These are phyloP conservation scores for Triplophysa bombifrons DNA, from an alignment of 2,797 vertebrate genomes.

Conservation along the genomic window DNA sequence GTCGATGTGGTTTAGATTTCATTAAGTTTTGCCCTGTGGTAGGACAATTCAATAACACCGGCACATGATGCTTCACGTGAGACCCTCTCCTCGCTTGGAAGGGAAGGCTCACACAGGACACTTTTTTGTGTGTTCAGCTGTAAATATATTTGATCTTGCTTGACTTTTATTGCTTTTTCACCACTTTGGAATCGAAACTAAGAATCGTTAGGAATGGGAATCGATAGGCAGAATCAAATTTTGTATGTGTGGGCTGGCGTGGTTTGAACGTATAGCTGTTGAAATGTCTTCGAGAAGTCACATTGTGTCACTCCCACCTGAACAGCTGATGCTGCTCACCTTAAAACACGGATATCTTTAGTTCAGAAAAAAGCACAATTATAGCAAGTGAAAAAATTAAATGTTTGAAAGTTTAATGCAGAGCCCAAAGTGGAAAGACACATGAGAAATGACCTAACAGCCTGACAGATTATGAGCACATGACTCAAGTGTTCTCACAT, in stretches of 20 bases:
- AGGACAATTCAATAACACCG: no score
- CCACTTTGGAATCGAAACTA: no score
- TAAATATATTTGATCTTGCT: no score
- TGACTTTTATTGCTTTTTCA: no score
- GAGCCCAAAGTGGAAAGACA: background rate
- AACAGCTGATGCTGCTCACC: conserved; percentile 27
- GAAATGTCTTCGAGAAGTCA: conserved; percentile 65
- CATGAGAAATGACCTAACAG: background rate
- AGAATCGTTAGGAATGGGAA: no score
- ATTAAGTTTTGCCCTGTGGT: no score
- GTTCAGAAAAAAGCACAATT: conserved; percentile 2
- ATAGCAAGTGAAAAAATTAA: conserved; percentile 5
- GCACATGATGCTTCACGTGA: no score
- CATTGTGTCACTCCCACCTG: conserved; percentile 42
- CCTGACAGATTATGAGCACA: conserved; percentile 3
- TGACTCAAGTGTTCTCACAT: conserved; percentile 16
- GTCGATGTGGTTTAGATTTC: no score
- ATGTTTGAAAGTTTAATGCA: background rate
- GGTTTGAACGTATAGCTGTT: conserved; percentile 72
- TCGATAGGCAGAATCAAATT: no score
- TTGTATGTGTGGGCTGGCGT: conserved; percentile 15
- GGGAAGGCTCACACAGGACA: no score
- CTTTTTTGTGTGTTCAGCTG: no score
- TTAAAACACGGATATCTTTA: conserved; percentile 46
- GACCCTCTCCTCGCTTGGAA: no score